A percentile compares a stretch with the other conserved stretches of the same genome.
phyloP scores from a whole-genome alignment of 2,888 invertebrate species.

The Sympetrum striolatum region DNA sequence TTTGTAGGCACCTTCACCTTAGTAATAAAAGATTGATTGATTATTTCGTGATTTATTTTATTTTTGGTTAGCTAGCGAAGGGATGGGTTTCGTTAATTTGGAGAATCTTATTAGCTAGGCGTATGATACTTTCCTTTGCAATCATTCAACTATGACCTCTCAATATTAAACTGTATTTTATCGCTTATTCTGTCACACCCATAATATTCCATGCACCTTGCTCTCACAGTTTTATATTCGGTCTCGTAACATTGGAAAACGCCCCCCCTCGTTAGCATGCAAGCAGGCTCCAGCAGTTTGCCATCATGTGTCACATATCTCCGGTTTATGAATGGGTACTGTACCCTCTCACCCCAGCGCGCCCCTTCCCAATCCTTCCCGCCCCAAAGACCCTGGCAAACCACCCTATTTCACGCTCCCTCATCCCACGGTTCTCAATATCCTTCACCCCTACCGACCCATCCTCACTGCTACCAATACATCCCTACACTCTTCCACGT shows the following conservation, averaged over 20 bases:
- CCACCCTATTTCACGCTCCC: neutral
- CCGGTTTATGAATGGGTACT: neutral
- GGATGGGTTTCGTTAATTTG: too few species aligned
- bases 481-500: neutral
- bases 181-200: neutral
- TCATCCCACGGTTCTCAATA: neutral
- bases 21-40: too few species aligned
- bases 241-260: neutral
- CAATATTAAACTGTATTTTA: neutral
- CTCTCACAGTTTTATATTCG: neutral
- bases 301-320: slow-evolving; percentile 30
- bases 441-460: neutral
- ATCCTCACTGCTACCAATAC: neutral
- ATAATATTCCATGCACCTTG: neutral
- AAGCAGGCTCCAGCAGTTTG: slow-evolving; percentile 32
- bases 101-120: neutral
- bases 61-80: too few species aligned
- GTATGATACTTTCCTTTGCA: neutral
- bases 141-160: neutral
- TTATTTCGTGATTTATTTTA: too few species aligned
- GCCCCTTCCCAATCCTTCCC: too few species aligned
- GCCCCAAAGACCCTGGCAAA: neutral
- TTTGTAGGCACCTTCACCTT: too few species aligned
- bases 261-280: slow-evolving; percentile 7
- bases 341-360: neutral